A percentile compares a stretch with the other conserved stretches of the same genome.
These are phyloP conservation scores for Perizoma flavofasciatum DNA, from an alignment of 2,888 invertebrate species.

Conservation along the genomic window DNA sequence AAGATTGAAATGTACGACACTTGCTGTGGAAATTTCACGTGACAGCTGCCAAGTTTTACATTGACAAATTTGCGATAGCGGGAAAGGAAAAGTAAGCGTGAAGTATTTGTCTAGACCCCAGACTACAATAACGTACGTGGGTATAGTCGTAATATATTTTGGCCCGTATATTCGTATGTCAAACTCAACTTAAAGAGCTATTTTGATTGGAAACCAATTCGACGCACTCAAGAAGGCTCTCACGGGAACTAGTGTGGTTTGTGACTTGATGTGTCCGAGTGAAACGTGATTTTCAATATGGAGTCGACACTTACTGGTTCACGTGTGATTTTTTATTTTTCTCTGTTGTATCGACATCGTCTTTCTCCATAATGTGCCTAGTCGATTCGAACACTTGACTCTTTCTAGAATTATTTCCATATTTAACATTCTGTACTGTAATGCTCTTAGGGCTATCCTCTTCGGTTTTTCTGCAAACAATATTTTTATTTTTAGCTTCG, in stretches of 20 bases:
- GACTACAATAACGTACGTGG: no score
- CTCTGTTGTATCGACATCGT: constrained; percentile 89
- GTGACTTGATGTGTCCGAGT: constrained; percentile 18
- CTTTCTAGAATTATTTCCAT: constrained; percentile 80
- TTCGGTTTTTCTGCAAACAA: constrained; percentile 80
- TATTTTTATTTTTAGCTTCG: constrained; percentile 39
- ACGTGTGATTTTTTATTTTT: constrained; percentile 80
- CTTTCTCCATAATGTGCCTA: constrained; percentile 88
- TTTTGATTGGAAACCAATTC: no score
- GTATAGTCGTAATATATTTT: no score
- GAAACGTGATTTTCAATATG: constrained; percentile 24
- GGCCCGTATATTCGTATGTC: no score
- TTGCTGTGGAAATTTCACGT: no score
- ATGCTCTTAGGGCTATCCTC: constrained; percentile 76
- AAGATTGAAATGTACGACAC: no score
- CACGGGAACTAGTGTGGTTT: constrained; percentile 2
- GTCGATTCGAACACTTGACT: constrained; percentile 89
- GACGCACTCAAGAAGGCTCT: no score
- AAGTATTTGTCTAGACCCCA: no score
- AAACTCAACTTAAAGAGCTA: no score
- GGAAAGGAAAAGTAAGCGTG: no score
- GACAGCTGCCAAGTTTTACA: no score
- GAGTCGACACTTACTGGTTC: constrained; percentile 71
- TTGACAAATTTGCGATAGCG: no score
- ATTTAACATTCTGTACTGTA: constrained; percentile 75